These are phyloP conservation scores for Diachrysia chrysitis DNA, from an alignment of 2,888 invertebrate genomes.

Conservation along the genomic window DNA sequence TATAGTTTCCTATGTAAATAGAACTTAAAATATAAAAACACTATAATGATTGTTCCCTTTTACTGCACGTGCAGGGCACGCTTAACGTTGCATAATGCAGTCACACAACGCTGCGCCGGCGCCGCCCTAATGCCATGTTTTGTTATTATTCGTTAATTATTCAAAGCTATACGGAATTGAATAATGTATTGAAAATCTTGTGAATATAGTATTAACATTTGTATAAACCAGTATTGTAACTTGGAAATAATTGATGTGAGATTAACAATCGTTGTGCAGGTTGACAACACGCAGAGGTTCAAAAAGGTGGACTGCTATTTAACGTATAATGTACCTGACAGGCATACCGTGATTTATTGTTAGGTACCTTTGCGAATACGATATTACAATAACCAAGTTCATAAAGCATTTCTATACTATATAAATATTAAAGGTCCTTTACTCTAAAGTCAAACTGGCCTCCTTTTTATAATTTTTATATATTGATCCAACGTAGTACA, in stretches of 20 bases:
- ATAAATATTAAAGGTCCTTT: too few relatives aligned
- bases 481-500: neutral
- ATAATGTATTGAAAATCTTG: conserved; percentile 11
- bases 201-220: conserved; percentile 1
- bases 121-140: conserved; percentile 54
- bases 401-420: too few relatives aligned
- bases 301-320: neutral
- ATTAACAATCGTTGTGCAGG: neutral
- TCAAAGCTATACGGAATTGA: conserved; percentile 8
- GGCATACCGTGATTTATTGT: neutral
- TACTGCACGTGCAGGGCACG: conserved; percentile 61
- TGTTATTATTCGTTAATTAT: conserved; percentile 30
- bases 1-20: neutral
- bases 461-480: too few relatives aligned
- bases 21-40: neutral
- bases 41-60: conserved; percentile 22
- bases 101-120: conserved; percentile 69
- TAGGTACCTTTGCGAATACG: neutral
- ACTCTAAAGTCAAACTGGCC: too few relatives aligned
- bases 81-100: conserved; percentile 70
- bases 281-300: neutral
- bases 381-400: too few relatives aligned
- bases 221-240: conserved; percentile 7
- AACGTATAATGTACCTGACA: neutral
- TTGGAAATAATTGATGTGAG: neutral